Percentiles rank a stretch among this genome's conserved stretches.
phyloP scores from a whole-genome alignment of 1,140 invertebrate species.

The Bombus polaris region DNA sequence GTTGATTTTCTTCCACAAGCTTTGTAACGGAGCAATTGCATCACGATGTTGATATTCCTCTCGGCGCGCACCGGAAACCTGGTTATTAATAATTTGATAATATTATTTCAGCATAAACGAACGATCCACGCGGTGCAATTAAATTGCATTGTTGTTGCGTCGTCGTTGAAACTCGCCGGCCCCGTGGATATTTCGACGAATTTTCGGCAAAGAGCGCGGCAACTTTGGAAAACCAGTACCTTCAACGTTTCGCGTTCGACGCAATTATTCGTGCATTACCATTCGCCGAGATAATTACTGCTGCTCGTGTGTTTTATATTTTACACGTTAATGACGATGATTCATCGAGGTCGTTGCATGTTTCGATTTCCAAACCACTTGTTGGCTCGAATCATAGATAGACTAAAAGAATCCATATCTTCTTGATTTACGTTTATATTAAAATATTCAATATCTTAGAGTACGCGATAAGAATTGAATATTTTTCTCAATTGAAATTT shows the following conservation, averaged over 20 bases:
- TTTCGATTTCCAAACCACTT: background rate
- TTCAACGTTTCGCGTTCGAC: background rate
- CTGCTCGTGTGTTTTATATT: background rate
- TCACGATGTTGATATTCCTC: constrained; percentile 5
- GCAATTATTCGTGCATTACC: background rate
- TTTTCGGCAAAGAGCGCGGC: background rate
- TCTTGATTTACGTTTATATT: no score
- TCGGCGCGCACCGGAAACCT: background rate
- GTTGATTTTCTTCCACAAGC: background rate
- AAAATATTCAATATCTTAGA: no score
- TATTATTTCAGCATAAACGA: constrained; percentile 36
- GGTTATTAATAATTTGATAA: constrained; percentile 24
- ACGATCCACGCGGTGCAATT: constrained; percentile 13
- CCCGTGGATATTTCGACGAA: background rate
- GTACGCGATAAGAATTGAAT: no score
- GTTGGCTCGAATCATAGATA: background rate
- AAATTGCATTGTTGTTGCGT: constrained; percentile 27
- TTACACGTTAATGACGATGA: constrained; percentile 18
- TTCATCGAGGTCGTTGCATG: background rate
- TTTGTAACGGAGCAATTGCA: constrained; percentile 16
- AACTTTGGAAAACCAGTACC: background rate
- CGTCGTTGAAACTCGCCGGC: background rate
- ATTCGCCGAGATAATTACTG: background rate
- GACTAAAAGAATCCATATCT: no score
- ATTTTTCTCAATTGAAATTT: no score